phyloP scores from a whole-genome alignment of 2,113 vertebrate genomes.

The Rhagologus leucostigma region DNA sequence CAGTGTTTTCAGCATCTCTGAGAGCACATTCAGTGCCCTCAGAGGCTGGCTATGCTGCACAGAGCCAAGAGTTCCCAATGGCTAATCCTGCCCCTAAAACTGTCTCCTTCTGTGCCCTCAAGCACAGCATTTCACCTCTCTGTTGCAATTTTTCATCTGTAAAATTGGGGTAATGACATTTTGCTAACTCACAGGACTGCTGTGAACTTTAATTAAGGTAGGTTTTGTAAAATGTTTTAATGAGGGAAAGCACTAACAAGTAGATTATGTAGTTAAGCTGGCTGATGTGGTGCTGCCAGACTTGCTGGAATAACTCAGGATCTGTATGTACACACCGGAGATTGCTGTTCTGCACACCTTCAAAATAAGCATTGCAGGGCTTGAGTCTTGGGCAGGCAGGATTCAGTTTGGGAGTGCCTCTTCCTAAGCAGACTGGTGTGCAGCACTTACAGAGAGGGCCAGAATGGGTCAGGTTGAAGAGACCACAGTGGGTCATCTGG shows the following conservation, averaged over 20 bases:
- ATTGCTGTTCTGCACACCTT: neutral
- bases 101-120: neutral
- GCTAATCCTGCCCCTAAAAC: neutral
- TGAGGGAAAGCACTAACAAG: slow-evolving; percentile 12
- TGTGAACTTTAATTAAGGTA: slow-evolving; percentile 52
- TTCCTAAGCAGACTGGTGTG: neutral
- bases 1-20: neutral
- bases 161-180: slow-evolving; percentile 59
- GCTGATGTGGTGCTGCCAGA: neutral
- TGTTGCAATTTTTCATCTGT: slow-evolving; percentile 48
- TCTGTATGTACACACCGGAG: neutral
- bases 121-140: slow-evolving; percentile 22
- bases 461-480: neutral
- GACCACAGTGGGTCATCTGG: neutral
- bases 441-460: neutral
- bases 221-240: slow-evolving; percentile 42
- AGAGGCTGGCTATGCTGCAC: neutral
- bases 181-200: slow-evolving; percentile 14
- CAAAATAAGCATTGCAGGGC: neutral
- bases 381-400: neutral
- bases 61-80: neutral
- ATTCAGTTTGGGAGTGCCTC: neutral
- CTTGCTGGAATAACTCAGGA: neutral
- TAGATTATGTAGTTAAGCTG: slow-evolving; percentile 28
- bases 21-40: neutral